phyloP scores from a whole-genome alignment of 2,888 invertebrate genomes.

The Buathra laborator region DNA sequence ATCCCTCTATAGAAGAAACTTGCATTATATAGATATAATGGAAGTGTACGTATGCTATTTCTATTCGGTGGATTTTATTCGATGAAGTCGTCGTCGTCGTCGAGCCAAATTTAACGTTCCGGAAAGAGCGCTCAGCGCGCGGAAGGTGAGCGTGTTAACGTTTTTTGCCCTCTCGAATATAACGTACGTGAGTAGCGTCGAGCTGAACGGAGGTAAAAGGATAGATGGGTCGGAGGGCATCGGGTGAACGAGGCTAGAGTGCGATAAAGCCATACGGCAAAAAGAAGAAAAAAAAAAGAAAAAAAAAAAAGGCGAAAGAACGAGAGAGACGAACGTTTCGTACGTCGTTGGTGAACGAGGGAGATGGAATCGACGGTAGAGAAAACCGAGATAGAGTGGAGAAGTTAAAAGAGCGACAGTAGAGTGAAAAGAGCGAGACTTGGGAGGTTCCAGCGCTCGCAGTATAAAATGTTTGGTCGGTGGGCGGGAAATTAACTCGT shows the following conservation, averaged over 20 bases:
- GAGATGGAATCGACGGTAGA: background rate
- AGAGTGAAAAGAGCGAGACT: slow-evolving; percentile 40
- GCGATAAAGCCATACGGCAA: background rate
- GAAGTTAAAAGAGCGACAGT: slow-evolving; percentile 34
- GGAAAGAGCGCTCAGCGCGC: slow-evolving; percentile 23
- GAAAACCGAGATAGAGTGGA: slow-evolving; percentile 17
- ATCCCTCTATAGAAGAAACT: background rate
- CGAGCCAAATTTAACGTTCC: slow-evolving; percentile 47
- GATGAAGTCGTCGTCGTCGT: slow-evolving; percentile 41
- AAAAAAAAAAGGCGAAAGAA: background rate
- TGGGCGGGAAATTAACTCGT: slow-evolving; percentile 61
- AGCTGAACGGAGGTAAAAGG: slow-evolving; percentile 5
- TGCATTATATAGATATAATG: background rate
- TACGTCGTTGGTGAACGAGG: slow-evolving; percentile 20
- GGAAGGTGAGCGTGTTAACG: slow-evolving; percentile 43
- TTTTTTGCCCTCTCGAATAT: slow-evolving; percentile 30
- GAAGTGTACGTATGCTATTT: slow-evolving; percentile 34
- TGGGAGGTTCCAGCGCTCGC: slow-evolving; percentile 3
- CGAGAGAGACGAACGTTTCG: slow-evolving; percentile 17
- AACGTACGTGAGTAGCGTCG: slow-evolving; percentile 22
- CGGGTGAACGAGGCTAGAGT: background rate
- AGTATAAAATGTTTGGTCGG: slow-evolving; percentile 55
- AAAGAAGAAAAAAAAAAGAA: background rate
- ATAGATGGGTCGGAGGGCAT: background rate
- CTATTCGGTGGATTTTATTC: slow-evolving; percentile 48